These are phyloP conservation scores for Agonopterix arenella DNA, from an alignment of 2,888 invertebrate species.

Conservation along the genomic window DNA sequence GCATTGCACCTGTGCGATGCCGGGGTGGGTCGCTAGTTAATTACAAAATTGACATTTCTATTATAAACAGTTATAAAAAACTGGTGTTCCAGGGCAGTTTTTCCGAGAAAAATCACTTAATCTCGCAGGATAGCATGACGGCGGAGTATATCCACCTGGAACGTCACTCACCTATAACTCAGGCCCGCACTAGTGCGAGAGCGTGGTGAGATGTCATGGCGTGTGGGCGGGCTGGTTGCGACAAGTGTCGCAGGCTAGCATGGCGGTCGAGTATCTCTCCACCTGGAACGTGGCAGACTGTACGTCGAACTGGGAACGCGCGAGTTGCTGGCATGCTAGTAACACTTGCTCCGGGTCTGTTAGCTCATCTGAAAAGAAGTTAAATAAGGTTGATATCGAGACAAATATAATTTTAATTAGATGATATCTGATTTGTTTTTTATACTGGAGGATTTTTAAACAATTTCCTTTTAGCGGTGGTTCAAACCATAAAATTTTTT, in stretches of 20 bases:
- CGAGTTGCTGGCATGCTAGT: slow-evolving; percentile 42
- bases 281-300: slow-evolving; percentile 54
- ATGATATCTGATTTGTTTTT: no score
- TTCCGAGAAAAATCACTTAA: not conserved
- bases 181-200: slow-evolving; percentile 20
- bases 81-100: no score
- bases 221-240: slow-evolving; percentile 30
- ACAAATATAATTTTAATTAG: no score
- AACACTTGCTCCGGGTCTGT: slow-evolving; percentile 49
- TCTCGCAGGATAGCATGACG: not conserved
- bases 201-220: slow-evolving; percentile 38
- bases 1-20: no score
- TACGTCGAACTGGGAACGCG: slow-evolving; percentile 37
- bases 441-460: no score
- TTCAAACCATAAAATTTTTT: no score
- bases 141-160: not conserved
- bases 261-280: slow-evolving; percentile 39
- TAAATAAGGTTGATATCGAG: no score
- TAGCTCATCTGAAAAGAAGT: slow-evolving; percentile 40
- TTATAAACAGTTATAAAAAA: no score
- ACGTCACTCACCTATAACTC: not conserved
- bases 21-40: no score
- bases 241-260: slow-evolving; percentile 39
- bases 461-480: no score
- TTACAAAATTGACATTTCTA: no score